Evolutionary conservation across 2,888 invertebrate genomes (phyloP).

Genomic region (Frankliniella intonsa): DNA sequence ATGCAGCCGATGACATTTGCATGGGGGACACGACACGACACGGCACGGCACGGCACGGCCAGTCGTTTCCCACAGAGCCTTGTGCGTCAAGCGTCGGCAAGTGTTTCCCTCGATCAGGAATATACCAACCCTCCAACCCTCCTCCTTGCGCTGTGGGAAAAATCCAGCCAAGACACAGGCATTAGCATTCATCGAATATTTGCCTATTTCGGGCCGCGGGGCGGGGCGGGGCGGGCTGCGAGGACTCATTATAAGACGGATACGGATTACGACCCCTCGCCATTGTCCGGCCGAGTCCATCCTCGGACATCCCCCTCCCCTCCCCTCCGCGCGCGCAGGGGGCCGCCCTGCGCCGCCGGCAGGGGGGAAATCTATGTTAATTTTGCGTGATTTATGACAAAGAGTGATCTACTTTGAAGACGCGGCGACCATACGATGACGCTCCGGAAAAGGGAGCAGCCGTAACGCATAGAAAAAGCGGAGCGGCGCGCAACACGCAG

Average conservation of each 20-base stretch:
- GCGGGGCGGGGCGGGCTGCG: neutral
- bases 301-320: neutral
- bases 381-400: conserved; percentile 22
- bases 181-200: conserved; percentile 21
- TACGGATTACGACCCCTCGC: neutral
- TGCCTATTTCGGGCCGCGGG: conserved; percentile 1
- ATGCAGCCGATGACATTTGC: neutral
- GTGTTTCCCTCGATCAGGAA: conserved; percentile 1
- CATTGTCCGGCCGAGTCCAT: conserved; percentile 6
- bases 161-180: neutral
- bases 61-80: neutral
- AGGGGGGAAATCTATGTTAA: neutral
- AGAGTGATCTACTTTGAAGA: conserved; percentile 23
- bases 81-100: neutral
- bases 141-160: conserved; percentile 14
- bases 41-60: neutral
- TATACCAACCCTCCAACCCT: neutral
- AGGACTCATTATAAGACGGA: neutral
- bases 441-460: too few relatives aligned
- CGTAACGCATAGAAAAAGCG: too few relatives aligned
- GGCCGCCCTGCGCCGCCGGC: neutral
- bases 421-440: neutral
- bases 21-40: neutral
- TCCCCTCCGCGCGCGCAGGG: neutral
- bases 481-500: too few relatives aligned